phyloP scores from a whole-genome alignment of 2,888 invertebrate species.

The Heliconius aoede region DNA sequence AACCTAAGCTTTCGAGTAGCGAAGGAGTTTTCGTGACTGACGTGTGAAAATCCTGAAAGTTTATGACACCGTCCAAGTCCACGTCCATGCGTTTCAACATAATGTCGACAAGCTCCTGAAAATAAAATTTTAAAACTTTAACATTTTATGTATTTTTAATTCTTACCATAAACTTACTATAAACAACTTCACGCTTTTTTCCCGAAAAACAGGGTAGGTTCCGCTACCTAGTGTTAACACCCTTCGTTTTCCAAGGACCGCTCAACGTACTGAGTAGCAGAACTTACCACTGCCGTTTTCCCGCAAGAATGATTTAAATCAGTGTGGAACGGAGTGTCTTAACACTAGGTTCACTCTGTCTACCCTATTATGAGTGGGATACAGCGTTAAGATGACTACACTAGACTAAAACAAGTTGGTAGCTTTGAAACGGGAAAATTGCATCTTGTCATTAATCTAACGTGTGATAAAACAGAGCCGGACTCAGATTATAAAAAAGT shows the following conservation, averaged over 20 bases:
- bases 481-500: not conserved
- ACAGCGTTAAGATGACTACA: no score
- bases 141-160: not conserved
- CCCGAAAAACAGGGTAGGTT: no score
- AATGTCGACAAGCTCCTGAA: conserved; percentile 88
- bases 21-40: conserved; percentile 86
- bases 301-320: no score
- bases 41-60: conserved; percentile 86
- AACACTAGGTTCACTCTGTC: no score
- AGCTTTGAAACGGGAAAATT: not conserved
- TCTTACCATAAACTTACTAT: no score
- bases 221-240: no score
- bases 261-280: no score
- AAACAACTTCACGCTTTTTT: no score
- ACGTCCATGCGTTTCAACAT: conserved; percentile 89
- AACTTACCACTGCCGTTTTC: no score
- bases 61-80: conserved; percentile 89
- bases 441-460: not conserved
- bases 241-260: no score
- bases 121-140: conserved; percentile 20
- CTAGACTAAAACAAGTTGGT: not conserved
- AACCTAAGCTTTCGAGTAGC: conserved; percentile 88
- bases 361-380: no score
- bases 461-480: not conserved
- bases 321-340: no score